phyloP scores from a whole-genome alignment of 1,140 invertebrate species.

The Trypoxylus dichotomus region DNA sequence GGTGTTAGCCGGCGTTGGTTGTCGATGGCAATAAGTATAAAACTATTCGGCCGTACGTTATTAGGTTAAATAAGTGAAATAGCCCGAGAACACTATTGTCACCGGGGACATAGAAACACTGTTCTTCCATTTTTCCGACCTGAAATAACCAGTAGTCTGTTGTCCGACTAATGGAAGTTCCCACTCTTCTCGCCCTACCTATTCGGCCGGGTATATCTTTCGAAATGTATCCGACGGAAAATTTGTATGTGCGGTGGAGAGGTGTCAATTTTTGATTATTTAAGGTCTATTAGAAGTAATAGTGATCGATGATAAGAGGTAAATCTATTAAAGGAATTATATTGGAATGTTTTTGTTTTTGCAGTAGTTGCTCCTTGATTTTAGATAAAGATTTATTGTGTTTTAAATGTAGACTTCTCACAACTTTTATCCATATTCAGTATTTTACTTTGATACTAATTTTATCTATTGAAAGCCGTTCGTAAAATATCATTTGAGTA shows the following conservation, averaged over 20 bases:
- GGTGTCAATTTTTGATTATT: slow-evolving; percentile 6
- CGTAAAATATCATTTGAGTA: too few species aligned
- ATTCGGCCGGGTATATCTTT: not conserved
- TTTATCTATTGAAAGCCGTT: too few species aligned
- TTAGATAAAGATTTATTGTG: not conserved
- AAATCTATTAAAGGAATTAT: too few species aligned
- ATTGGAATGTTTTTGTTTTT: too few species aligned
- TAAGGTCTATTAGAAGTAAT: not conserved
- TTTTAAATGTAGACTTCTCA: not conserved
- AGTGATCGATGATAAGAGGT: not conserved
- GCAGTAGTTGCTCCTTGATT: too few species aligned
- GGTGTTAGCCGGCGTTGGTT: not conserved
- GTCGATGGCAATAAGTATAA: slow-evolving; percentile 17
- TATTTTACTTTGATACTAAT: too few species aligned
- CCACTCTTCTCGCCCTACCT: slow-evolving; percentile 18
- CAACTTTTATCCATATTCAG: not conserved
- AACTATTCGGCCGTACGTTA: slow-evolving; percentile 36
- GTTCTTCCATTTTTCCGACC: slow-evolving; percentile 48
- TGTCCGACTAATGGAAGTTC: slow-evolving; percentile 45
- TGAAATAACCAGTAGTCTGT: slow-evolving; percentile 45
- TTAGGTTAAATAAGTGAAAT: slow-evolving; percentile 34
- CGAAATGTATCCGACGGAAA: not conserved
- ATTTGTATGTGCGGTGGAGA: not conserved
- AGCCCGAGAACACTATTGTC: slow-evolving; percentile 37
- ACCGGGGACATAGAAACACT: slow-evolving; percentile 45